Percentiles rank a stretch among this genome's conserved stretches.
Conservation (phyloP, 1,140 invertebrate species). For the Aporrectodea caliginosa region DNA sequence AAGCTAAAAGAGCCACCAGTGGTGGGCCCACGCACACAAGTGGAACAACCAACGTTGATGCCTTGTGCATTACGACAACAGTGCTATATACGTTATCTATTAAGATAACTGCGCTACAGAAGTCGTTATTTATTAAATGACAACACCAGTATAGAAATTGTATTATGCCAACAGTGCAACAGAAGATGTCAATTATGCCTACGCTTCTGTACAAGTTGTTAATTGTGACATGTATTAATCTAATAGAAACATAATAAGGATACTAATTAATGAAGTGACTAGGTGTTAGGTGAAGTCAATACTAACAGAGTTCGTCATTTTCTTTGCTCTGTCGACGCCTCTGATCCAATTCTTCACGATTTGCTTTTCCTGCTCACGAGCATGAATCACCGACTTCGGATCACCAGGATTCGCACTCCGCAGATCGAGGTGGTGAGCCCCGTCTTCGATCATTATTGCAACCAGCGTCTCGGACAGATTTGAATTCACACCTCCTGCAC, state of each 20-base stretch:
- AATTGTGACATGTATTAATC: not conserved
- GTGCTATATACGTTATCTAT: too few relatives aligned
- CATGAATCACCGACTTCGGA: slow-evolving; percentile 65
- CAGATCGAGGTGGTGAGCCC: slow-evolving; percentile 89
- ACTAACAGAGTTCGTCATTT: not conserved
- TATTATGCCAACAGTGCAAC: not conserved
- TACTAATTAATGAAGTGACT: not conserved
- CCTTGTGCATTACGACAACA: too few relatives aligned
- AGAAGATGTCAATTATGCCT: not conserved
- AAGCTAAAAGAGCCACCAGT: too few relatives aligned
- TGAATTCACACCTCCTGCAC: slow-evolving; percentile 76
- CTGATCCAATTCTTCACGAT: slow-evolving; percentile 69
- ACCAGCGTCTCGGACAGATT: slow-evolving; percentile 66
- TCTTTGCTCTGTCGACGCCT: not conserved
- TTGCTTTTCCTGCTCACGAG: slow-evolving; percentile 66
- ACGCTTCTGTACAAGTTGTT: not conserved
- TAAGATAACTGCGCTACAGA: too few relatives aligned
- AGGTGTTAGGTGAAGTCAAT: not conserved
- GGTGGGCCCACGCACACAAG: too few relatives aligned
- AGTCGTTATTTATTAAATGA: too few relatives aligned
- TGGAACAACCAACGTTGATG: too few relatives aligned
- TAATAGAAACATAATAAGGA: not conserved
- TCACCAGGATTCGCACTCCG: slow-evolving; percentile 68
- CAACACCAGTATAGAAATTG: too few relatives aligned
- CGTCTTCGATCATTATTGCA: slow-evolving; percentile 77